Evolutionary conservation across 92 coral and sea anemone species (phyloP).

Genomic region (Epizoanthus stellaris): DNA sequence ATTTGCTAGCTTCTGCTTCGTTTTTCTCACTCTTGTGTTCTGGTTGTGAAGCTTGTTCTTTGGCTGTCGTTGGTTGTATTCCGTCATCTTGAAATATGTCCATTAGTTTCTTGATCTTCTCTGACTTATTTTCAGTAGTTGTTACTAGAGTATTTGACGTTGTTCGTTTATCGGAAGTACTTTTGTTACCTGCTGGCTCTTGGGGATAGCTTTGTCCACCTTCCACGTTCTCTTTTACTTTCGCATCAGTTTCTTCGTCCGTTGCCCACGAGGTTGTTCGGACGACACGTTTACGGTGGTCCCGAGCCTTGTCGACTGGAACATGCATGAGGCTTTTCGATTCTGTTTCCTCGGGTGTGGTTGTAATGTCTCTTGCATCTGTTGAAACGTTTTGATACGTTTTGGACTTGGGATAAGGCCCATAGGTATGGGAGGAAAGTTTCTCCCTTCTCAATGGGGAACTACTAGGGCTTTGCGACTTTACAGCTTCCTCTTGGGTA

Average conservation of each 20-base stretch:
- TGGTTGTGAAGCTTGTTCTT: neutral
- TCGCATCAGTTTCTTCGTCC: neutral
- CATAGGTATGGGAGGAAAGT: neutral
- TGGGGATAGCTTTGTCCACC: neutral
- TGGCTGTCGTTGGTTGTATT: neutral
- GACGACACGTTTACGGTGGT: neutral
- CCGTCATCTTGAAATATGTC: neutral
- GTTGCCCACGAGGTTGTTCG: slow-evolving; percentile 35
- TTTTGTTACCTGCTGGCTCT: neutral
- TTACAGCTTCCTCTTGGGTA: neutral
- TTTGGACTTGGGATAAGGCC: neutral
- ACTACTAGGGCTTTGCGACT: neutral
- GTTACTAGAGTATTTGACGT: neutral
- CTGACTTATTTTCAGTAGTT: neutral
- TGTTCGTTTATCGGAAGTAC: neutral
- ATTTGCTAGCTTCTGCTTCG: neutral
- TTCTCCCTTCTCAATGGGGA: neutral
- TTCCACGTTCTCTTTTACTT: neutral
- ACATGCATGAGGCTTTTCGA: slow-evolving; percentile 30
- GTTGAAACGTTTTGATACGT: neutral
- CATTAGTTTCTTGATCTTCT: slow-evolving; percentile 15
- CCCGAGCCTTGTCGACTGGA: slow-evolving; percentile 7
- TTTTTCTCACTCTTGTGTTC: neutral
- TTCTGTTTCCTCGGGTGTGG: neutral
- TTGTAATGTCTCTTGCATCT: neutral